A percentile compares a stretch with the other conserved stretches of the same genome.
Conservation (phyloP, 2,888 invertebrate genomes). For the Volucella bombylans region DNA sequence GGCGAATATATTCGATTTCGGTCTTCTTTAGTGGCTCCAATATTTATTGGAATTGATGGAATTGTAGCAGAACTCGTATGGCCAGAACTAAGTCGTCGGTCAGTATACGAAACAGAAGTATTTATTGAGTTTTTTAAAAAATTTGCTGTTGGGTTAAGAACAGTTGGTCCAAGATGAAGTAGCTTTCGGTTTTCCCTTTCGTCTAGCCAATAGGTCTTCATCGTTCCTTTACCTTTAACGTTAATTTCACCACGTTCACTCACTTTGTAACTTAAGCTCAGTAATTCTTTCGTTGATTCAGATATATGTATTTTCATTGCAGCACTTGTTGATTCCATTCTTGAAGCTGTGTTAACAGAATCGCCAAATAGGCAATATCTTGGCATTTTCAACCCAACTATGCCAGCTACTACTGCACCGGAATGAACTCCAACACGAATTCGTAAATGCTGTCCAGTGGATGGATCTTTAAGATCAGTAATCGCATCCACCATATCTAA, state of each 20-base stretch:
- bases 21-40: slow-evolving; percentile 82
- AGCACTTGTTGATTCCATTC: slow-evolving; percentile 96
- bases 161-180: slow-evolving; percentile 78
- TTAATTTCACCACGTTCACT: slow-evolving; percentile 92
- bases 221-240: slow-evolving; percentile 94
- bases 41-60: slow-evolving; percentile 56
- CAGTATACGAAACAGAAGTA: slow-evolving; percentile 26
- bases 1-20: slow-evolving; percentile 91
- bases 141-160: slow-evolving; percentile 77
- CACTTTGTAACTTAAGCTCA: slow-evolving; percentile 89
- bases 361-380: slow-evolving; percentile 88
- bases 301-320: slow-evolving; percentile 98
- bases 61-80: slow-evolving; percentile 44
- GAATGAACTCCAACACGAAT: slow-evolving; percentile 95
- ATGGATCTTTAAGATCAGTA: slow-evolving; percentile 94
- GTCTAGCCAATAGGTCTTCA: slow-evolving; percentile 95
- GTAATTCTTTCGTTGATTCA: slow-evolving; percentile 90
- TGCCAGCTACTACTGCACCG: slow-evolving; percentile 95
- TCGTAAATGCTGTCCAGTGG: slow-evolving; percentile 92
- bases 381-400: slow-evolving; percentile 97
- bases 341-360: slow-evolving; percentile 94
- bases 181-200: slow-evolving; percentile 87
- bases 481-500: slow-evolving; percentile 97
- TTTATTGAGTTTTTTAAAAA: slow-evolving; percentile 54
- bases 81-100: slow-evolving; percentile 49